phyloP scores from a whole-genome alignment of 2,888 invertebrate genomes.

The Noctua comes region DNA sequence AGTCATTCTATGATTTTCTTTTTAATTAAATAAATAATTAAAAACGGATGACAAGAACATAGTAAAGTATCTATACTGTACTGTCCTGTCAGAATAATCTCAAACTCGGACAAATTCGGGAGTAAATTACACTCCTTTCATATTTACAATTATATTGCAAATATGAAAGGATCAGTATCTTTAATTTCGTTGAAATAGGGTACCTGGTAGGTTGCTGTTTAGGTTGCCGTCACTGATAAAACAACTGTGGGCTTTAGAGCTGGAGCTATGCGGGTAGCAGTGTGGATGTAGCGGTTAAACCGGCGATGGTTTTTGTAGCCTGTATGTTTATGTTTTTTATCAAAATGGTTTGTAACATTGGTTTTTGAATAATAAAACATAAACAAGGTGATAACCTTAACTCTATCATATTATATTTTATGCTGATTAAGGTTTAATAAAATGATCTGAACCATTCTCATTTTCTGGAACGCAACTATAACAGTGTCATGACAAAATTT shows the following conservation, averaged over 20 bases:
- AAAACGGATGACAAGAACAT: background rate
- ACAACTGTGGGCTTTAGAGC: background rate
- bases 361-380: too few species aligned
- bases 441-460: background rate
- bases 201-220: background rate
- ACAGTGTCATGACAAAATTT: conserved; percentile 1
- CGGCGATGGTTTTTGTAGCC: too few species aligned
- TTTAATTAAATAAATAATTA: background rate
- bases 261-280: too few species aligned
- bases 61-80: background rate
- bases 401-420: too few species aligned
- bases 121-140: background rate
- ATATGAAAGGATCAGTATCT: background rate
- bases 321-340: too few species aligned
- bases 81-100: background rate
- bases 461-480: conserved; percentile 16
- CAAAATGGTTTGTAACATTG: too few species aligned
- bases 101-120: background rate
- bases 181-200: background rate
- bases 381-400: too few species aligned
- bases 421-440: background rate
- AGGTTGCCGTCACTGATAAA: background rate
- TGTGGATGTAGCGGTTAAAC: too few species aligned
- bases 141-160: background rate
- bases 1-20: conserved; percentile 26